These are phyloP conservation scores for Homarus gammarus DNA, from an alignment of 2,888 invertebrate species.

Conservation along the genomic window DNA sequence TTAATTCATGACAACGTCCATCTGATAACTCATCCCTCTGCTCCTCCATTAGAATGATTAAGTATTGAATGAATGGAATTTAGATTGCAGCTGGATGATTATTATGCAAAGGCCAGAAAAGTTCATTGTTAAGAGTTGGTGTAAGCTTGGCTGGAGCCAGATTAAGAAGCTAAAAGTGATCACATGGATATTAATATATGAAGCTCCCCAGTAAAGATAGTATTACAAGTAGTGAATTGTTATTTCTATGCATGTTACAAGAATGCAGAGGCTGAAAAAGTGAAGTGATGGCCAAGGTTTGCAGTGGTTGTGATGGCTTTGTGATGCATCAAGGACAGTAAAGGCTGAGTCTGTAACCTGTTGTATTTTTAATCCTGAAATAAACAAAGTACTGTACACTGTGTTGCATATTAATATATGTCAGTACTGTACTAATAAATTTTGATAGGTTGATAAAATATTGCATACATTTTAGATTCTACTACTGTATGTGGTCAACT, in stretches of 20 bases:
- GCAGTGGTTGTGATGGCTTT: slow-evolving; percentile 25
- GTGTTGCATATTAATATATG: too few species aligned
- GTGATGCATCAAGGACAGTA: slow-evolving; percentile 29
- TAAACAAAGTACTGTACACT: too few species aligned
- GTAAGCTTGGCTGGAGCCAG: background rate
- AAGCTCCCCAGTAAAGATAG: slow-evolving; percentile 1
- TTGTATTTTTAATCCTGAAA: background rate
- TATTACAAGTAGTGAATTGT: background rate
- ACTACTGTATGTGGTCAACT: too few species aligned
- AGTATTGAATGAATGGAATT: slow-evolving; percentile 3
- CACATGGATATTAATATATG: background rate
- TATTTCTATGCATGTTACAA: background rate
- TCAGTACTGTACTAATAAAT: too few species aligned
- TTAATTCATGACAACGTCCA: slow-evolving; percentile 10
- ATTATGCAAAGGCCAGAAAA: background rate
- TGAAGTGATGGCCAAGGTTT: slow-evolving; percentile 22
- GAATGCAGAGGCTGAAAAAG: background rate
- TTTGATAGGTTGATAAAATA: too few species aligned
- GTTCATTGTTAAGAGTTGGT: background rate
- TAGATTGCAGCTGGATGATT: background rate
- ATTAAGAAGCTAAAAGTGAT: background rate
- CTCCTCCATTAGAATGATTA: slow-evolving; percentile 11
- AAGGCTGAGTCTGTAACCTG: background rate
- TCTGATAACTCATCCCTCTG: slow-evolving; percentile 21
- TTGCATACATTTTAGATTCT: too few species aligned